Evolutionary conservation across 2,113 vertebrate genomes (phyloP), one percentile per base, ranked within the genome.

Genomic region (Panthera leo): DNA sequence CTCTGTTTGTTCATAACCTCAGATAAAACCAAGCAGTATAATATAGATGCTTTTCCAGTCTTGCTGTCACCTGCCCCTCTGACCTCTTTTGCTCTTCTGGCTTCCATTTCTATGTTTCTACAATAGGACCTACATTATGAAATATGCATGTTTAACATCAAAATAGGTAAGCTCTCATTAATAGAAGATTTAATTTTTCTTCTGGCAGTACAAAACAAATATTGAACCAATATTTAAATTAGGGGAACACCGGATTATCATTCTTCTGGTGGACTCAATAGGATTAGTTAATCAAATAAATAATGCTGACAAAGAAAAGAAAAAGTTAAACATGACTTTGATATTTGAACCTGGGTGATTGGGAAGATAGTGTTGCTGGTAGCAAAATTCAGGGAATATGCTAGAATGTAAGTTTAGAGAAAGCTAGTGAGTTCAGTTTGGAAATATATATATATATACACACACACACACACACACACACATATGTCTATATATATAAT

Each of bases 391-490:
- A 45, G 11, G n/a, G 5, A 89, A 7, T 31, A 25, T 34, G 34
- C 3, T 23, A 78, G 34, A 36, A 75, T 11, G 2, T 25, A 48
- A 36, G 4, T 31, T 53, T 75, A 39, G 55, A 42, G 29, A 78
- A 36, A 70, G 8, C 12, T 10, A 58, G 11, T 31, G 8, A 27
- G 29, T 68, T 87, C 21, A 27, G 27, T 61, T 80, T 76, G n/a
- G 13, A 92, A 79, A 45, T 70, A 29, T 25, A 5, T 5, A 58
- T 21, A 39, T 39, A 21, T 0, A 61, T 2, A 61, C 0, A 23
- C 0, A 58, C 0, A 19, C 0, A 53, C 18, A 55, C 18, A 58
- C 19, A 53, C 15, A 53, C 15, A 53, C 55, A 21, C 1, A 58
- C 0, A 45, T 9, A 45, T 45, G 45, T 45, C 2, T 45, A 9